Evolutionary conservation across 2,888 invertebrate genomes (phyloP), one percentile per base, ranked within the genome.

Genomic region (Nymphalis polychloros): DNA sequence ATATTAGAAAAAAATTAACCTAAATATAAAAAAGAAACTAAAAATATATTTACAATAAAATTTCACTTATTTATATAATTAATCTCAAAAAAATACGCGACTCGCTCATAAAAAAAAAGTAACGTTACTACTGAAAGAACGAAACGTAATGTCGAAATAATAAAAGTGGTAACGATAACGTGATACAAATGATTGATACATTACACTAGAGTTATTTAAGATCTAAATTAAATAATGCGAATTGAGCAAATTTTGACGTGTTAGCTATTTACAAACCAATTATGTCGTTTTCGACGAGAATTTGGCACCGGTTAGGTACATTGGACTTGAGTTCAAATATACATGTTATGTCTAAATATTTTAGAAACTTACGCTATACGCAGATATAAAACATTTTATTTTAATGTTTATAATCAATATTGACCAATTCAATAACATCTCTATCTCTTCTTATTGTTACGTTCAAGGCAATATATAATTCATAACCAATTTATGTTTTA

Each of bases 241-340:
- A 81, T 88, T 88, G 87, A 87, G 87, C 87, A 88, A 87, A 83
- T 85, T 84, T 81, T 73, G 75, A 77, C 74, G 74, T 70, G 57
- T 57, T 57, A 53, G 72, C 74, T 80, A 80, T 80, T 77, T 80
- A 81, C 81, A 75, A 27, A 79, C 81, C 84, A 81, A 85, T 76
- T 59, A 79, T 81, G 82, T 70, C 66, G 65, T 68, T 69, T 31
- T 19, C 60, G 60, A 64, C 67, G 65, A 47, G 52, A 77, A 76
- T 80, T 89, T 89, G 89, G 90, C 90, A 88, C 89, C 90, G 79
- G 75, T 86, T 87, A 90, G 91, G 91, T 90, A 90, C 90, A 85
- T 84, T 77, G 84, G 89, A 87, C 87, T 86, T 76, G 68, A 68
- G 74, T 79, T 76, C 75, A 80, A 87, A 79, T 73, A 73, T 82